Evolutionary conservation across 2,113 vertebrate species (phyloP), one percentile per base, ranked within the genome.

Genomic region (Oncorhynchus mykiss): DNA sequence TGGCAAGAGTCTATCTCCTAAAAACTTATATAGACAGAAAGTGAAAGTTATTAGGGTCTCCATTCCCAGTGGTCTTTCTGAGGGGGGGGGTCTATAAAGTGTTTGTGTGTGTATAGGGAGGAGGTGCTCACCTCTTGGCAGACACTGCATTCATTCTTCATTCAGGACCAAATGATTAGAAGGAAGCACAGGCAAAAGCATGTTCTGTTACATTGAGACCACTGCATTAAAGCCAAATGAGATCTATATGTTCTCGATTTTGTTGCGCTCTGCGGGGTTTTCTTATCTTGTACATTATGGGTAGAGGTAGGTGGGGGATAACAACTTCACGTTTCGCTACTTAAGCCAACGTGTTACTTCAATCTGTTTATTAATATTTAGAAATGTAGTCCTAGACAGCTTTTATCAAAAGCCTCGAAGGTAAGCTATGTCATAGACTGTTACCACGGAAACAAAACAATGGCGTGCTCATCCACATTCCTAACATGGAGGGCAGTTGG

Each of bases 381-480:
- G 85, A 88, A 82, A 87, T 48, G 20, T 4, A 78, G 69, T 20
- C 59, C 67, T 59, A 59, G 67, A 68, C 22, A 18, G 29, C 24
- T 78, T 85, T 83, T 86, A 87, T 86, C 88, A 87, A 85, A 87
- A 67, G 66, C 31, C 77, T 75, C 25, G 68, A 34, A 85, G 82
- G 79, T 86, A 68, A 83, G 67, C 80, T 60, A 5, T 88, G 62
- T 75, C 79, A 70, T 22, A 80, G 68, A 2, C n/a, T 84, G 86
- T 89, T 84, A 74, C 85, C 74, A 78, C 34, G 82, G 95, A 94
- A 95, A 96, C 84, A 95, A 92, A 91, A 91, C 83, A 88, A 2
- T 51, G 31, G 34, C 45, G 3, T 39, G 39, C 7, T 39, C 67
- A 45, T 22, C 29, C 7, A 27, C 51, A 34, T 9, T 49, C 66